Conservation (phyloP, 2,797 vertebrate genomes). For the Eulemur coronatus region DNA sequence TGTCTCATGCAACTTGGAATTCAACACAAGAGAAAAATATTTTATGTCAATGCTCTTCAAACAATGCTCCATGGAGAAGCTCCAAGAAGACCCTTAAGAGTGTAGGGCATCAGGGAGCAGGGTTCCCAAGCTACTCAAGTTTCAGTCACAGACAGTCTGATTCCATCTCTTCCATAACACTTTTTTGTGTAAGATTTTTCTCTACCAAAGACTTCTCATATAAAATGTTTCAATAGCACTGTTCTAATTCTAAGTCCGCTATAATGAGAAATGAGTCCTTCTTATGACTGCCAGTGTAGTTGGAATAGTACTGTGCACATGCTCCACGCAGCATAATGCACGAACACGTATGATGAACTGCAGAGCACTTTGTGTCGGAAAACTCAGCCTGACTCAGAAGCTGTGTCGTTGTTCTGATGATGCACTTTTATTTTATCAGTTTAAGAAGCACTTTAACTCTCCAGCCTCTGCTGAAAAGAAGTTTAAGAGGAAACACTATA, state of each 20-base stretch:
- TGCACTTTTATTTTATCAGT: conserved; percentile 9
- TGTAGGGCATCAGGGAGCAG: accelerated
- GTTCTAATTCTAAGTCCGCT: neutral
- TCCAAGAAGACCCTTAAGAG: neutral
- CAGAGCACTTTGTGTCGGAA: neutral
- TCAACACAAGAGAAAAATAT: neutral
- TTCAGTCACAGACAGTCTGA: neutral
- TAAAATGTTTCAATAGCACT: neutral
- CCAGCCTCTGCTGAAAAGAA: neutral
- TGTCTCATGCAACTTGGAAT: neutral
- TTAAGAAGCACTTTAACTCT: conserved; percentile 49
- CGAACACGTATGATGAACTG: neutral
- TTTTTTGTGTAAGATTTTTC: neutral
- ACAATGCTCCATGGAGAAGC: neutral
- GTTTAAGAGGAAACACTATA: neutral
- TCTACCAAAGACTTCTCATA: neutral
- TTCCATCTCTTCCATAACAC: neutral
- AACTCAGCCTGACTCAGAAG: conserved; percentile 24
- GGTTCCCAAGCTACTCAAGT: neutral
- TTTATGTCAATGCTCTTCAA: neutral
- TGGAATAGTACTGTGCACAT: neutral
- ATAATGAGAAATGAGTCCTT: neutral
- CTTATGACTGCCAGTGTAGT: neutral
- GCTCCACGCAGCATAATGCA: neutral
- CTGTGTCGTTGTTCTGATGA: conserved; percentile 38